phyloP scores from a whole-genome alignment of 2,888 invertebrate species.

The Drosophila macrospina region DNA sequence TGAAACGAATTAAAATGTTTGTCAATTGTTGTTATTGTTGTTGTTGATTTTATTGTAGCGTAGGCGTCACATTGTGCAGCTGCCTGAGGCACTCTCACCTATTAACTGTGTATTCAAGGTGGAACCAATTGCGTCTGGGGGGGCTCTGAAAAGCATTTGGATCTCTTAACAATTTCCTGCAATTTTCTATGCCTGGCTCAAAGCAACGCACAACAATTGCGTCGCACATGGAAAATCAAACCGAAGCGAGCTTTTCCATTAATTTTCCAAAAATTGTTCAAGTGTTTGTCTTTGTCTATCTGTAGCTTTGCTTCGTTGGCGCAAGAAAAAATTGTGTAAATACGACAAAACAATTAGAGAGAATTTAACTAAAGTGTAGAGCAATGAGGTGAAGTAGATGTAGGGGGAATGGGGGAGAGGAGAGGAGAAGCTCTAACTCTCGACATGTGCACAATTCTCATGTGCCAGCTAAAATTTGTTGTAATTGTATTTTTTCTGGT shows the following conservation, averaged over 20 bases:
- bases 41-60: conserved; percentile 10
- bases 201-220: conserved; percentile 32
- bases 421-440: conserved; percentile 1
- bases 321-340: conserved; percentile 44
- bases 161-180: conserved; percentile 54
- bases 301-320: conserved; percentile 16
- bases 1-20: conserved; percentile 64
- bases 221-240: conserved; percentile 61
- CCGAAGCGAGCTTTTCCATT: conserved; percentile 40
- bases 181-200: conserved; percentile 62
- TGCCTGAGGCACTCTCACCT: conserved; percentile 29
- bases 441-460: conserved; percentile 64
- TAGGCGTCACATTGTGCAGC: conserved; percentile 28
- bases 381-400: too few relatives aligned
- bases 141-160: background rate
- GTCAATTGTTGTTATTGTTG: conserved; percentile 31
- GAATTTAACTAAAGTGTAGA: conserved; percentile 48
- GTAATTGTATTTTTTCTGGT: conserved; percentile 23
- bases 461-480: conserved; percentile 48
- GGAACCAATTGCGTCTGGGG: conserved; percentile 54
- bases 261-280: conserved; percentile 31
- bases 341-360: conserved; percentile 58
- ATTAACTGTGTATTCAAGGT: conserved; percentile 68
- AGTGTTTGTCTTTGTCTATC: conserved; percentile 24
- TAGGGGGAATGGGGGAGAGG: too few relatives aligned